Base-by-base conservation (phyloP, 2,797 vertebrate genomes). In the Myiotriccus ornatus region DNA sequence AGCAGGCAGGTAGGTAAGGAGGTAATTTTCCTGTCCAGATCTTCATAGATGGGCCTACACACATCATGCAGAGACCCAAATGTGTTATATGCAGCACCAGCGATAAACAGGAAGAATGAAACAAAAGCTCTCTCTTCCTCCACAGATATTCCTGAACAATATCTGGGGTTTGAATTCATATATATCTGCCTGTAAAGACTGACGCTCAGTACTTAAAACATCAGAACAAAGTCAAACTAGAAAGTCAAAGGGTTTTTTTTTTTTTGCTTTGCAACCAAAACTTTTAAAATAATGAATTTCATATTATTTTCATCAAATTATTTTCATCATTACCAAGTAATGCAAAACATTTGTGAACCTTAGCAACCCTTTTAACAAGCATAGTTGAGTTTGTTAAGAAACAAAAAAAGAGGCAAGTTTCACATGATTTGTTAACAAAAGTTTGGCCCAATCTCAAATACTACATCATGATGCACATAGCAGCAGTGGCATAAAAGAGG, bases 51-150 rank as follows among this genome's bases (percentile, higher is more conserved):
- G 6, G 43, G 12, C 35, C 46, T 52, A 68, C 24, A 23, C 5
- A 27, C 18, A 57, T 14, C 34, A 11, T 34, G 16, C 15, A 63
- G 34, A 73, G 32, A 83, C 8, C 5, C 43, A 49, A 11, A 59
- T n/a, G 8, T 49, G 22, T 68, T 50, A 15, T 4, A 20, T 50
- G 27, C 23, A 69, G 28, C 23, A 78, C 10, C 7, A 82, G 8
- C 0, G 0, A 44, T 4, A 73, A 65, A 9, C 6, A 20, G 18
- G 18, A 57, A 35, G 28, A 60, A 18, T 57, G n/a, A 3, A 50
- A 39, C 7, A 12, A 83, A 63, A 56, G 17, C 32, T 69, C 6
- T 64, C 21, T 39, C 20, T 81, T 57, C 71, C 25, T 52, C 19
- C 49, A 68, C 25, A 68, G 37, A 28, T 34, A 7, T 35, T 67